A percentile compares a stretch with the other conserved stretches of the same genome.
phyloP scores from a whole-genome alignment of 2,797 vertebrate species.

The Acipenser ruthenus region DNA sequence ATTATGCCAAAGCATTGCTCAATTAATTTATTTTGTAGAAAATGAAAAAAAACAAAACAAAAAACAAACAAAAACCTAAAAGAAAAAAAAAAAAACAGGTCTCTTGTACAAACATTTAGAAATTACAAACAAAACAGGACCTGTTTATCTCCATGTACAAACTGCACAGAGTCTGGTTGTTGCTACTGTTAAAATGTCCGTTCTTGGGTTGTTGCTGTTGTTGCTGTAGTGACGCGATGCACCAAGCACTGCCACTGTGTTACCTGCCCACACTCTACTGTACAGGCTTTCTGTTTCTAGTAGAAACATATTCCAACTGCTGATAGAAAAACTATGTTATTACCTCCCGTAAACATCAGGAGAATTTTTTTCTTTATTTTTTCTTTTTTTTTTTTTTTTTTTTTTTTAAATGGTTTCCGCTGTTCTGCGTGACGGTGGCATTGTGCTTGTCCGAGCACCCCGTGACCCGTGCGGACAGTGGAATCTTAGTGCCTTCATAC shows the following conservation, averaged over 20 bases:
- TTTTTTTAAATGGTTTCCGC: neutral
- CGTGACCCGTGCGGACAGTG: neutral
- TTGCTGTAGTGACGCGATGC: no score
- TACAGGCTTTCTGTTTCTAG: conserved; percentile 38
- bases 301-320: conserved; percentile 68
- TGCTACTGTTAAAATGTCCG: neutral
- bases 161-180: neutral
- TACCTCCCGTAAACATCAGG: conserved; percentile 5
- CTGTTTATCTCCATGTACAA: conserved; percentile 34
- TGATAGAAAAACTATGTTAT: conserved; percentile 50
- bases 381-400: no score
- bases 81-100: conserved; percentile 38
- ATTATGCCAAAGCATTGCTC: conserved; percentile 21
- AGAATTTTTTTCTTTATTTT: no score
- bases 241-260: no score
- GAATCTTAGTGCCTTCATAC: neutral
- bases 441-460: neutral
- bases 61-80: conserved; percentile 48
- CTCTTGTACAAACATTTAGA: conserved; percentile 87
- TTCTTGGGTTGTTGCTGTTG: neutral
- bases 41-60: conserved; percentile 31
- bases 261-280: neutral
- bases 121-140: conserved; percentile 58
- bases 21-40: conserved; percentile 44
- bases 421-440: neutral